These are phyloP conservation scores for Leuciscus waleckii DNA, from an alignment of 2,797 vertebrate genomes.

Conservation along the genomic window DNA sequence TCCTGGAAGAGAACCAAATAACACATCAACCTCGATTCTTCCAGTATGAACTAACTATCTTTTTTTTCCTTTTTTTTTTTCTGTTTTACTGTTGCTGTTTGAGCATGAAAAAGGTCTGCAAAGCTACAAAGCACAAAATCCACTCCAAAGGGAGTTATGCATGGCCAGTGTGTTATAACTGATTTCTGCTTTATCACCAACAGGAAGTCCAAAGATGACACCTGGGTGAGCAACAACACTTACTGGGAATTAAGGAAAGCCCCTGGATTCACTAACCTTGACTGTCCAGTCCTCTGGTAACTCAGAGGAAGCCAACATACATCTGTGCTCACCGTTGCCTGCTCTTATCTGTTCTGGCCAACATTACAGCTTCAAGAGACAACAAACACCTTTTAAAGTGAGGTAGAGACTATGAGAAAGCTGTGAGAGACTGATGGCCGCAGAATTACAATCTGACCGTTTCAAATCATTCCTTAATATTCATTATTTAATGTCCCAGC, in stretches of 20 bases:
- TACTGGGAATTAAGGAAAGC: slow-evolving; percentile 93
- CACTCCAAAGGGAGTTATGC: background rate
- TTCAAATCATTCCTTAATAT: slow-evolving; percentile 34
- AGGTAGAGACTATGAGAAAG: slow-evolving; percentile 20
- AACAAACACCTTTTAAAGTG: slow-evolving; percentile 12
- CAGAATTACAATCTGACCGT: slow-evolving; percentile 21
- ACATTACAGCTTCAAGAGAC: slow-evolving; percentile 36
- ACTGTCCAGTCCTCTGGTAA: slow-evolving; percentile 93
- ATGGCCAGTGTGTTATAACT: background rate
- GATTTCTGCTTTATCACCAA: slow-evolving; percentile 32
- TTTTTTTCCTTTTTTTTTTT: background rate
- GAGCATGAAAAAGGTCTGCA: background rate
- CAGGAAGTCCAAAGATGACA: slow-evolving; percentile 90
- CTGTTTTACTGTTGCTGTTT: background rate
- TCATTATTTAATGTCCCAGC: slow-evolving; percentile 58
- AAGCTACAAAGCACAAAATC: background rate
- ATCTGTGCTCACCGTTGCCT: slow-evolving; percentile 16
- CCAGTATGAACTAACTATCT: slow-evolving; percentile 76
- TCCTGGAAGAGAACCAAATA: slow-evolving; percentile 85
- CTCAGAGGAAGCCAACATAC: slow-evolving; percentile 13
- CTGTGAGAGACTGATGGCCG: slow-evolving; percentile 6
- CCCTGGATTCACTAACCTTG: slow-evolving; percentile 86
- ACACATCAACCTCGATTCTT: slow-evolving; percentile 94
- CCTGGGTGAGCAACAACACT: slow-evolving; percentile 92
- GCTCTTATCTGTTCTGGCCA: slow-evolving; percentile 26